Evolutionary conservation across 2,888 invertebrate genomes (phyloP).

Genomic region (Ennomos fuscantarius): DNA sequence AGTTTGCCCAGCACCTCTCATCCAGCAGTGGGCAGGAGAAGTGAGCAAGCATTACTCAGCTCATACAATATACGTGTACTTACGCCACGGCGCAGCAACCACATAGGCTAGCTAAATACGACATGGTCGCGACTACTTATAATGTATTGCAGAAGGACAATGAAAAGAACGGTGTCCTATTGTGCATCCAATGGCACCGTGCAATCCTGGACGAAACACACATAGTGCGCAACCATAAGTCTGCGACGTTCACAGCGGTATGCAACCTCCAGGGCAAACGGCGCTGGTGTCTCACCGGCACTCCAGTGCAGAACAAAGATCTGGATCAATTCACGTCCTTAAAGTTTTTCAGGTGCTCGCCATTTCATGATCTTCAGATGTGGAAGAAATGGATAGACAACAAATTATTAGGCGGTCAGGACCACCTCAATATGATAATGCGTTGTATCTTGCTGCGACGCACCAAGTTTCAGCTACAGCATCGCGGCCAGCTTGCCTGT

Average conservation of each 20-base stretch:
- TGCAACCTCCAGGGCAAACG: conserved; percentile 85
- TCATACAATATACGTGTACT: conserved; percentile 86
- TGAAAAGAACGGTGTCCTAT: conserved; percentile 85
- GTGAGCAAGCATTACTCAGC: conserved; percentile 86
- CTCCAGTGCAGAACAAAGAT: conserved; percentile 97
- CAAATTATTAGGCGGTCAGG: conserved; percentile 90
- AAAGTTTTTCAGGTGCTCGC: conserved; percentile 93
- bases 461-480: conserved; percentile 92
- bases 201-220: conserved; percentile 98
- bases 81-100: conserved; percentile 92
- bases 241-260: conserved; percentile 89
- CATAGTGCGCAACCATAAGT: conserved; percentile 94
- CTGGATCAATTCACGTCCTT: conserved; percentile 91
- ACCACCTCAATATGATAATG: conserved; percentile 93
- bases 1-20: conserved; percentile 95
- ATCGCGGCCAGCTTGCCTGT: conserved; percentile 84
- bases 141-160: conserved; percentile 88
- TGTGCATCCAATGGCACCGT: conserved; percentile 92
- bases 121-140: conserved; percentile 96
- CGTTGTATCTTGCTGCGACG: conserved; percentile 94
- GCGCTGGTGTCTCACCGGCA: conserved; percentile 94
- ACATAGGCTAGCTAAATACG: conserved; percentile 87
- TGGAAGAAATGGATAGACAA: conserved; percentile 98
- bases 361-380: conserved; percentile 94
- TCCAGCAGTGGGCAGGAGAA: conserved; percentile 97